These are phyloP conservation scores for Cerceris ruficornis DNA, from an alignment of 2,888 invertebrate species.

Conservation along the genomic window DNA sequence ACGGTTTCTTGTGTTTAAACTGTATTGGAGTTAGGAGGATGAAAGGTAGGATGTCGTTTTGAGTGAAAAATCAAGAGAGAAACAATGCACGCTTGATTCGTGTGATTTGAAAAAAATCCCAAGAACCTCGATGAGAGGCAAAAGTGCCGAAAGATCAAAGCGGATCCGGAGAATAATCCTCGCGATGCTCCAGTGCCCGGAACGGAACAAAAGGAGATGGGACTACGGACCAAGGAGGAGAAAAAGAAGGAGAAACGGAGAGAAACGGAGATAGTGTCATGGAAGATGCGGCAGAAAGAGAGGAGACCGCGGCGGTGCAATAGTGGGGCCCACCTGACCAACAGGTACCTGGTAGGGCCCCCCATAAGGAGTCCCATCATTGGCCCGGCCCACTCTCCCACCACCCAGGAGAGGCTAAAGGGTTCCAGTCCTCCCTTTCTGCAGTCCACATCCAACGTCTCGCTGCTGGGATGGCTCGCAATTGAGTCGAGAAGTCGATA, in stretches of 20 bases:
- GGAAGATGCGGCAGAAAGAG: conserved; percentile 40
- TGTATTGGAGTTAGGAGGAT: no score
- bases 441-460: conserved; percentile 55
- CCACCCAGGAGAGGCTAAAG: conserved; percentile 58
- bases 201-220: conserved; percentile 52
- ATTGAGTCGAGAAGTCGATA: conserved; percentile 43
- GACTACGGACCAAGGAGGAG: conserved; percentile 45
- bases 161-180: conserved; percentile 66
- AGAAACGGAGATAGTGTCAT: conserved; percentile 33
- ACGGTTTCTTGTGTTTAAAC: no score
- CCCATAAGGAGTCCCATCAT: conserved; percentile 74
- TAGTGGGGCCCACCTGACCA: conserved; percentile 78
- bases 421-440: conserved; percentile 67
- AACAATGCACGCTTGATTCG: conserved; percentile 7
- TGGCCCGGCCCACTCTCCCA: conserved; percentile 76
- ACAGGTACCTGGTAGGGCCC: conserved; percentile 74
- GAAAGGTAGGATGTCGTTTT: background rate
- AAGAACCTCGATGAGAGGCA: conserved; percentile 38
- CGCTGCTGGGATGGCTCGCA: conserved; percentile 40
- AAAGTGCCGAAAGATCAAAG: conserved; percentile 73
- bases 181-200: conserved; percentile 51
- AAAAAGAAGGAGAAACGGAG: conserved; percentile 41
- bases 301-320: conserved; percentile 45
- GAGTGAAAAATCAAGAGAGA: background rate
- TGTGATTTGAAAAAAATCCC: conserved; percentile 32